phyloP scores from a whole-genome alignment of 2,797 vertebrate genomes.

The Orientallactaga sibirica region DNA sequence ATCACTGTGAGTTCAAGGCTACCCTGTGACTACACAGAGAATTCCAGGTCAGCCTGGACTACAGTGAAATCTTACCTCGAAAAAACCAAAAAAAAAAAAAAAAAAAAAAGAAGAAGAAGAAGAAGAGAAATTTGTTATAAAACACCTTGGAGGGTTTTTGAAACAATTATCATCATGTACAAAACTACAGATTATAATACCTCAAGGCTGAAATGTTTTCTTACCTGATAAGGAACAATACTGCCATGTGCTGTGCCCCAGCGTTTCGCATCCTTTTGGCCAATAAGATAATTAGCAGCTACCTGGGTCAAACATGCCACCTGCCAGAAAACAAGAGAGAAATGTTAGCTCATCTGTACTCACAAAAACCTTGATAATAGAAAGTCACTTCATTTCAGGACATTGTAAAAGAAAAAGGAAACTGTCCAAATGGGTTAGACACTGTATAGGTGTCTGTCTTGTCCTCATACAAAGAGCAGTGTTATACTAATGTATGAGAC shows the following conservation, averaged over 20 bases:
- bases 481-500: background rate
- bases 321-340: constrained; percentile 85
- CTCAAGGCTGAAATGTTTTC: background rate
- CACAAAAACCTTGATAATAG: constrained; percentile 8
- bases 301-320: constrained; percentile 96
- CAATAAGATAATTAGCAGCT: constrained; percentile 95
- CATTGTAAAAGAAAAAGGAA: constrained; percentile 12
- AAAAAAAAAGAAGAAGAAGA: background rate
- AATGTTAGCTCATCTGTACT: background rate
- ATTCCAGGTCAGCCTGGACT: no score
- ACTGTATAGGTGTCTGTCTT: background rate
- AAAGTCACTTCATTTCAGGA: constrained; percentile 48
- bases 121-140: constrained; percentile 81
- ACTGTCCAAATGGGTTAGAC: background rate
- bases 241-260: constrained; percentile 98
- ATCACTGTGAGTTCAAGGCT: no score
- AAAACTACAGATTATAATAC: constrained; percentile 64
- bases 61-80: no score
- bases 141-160: background rate
- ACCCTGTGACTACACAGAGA: no score
- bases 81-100: no score
- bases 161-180: constrained; percentile 8
- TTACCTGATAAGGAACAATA: constrained; percentile 98
- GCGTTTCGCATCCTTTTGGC: constrained; percentile 91
- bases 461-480: constrained; percentile 4